A percentile compares a stretch with the other conserved stretches of the same genome.
Evolutionary conservation across 2,888 invertebrate species (phyloP).

Genomic region (Abrostola tripartita): DNA sequence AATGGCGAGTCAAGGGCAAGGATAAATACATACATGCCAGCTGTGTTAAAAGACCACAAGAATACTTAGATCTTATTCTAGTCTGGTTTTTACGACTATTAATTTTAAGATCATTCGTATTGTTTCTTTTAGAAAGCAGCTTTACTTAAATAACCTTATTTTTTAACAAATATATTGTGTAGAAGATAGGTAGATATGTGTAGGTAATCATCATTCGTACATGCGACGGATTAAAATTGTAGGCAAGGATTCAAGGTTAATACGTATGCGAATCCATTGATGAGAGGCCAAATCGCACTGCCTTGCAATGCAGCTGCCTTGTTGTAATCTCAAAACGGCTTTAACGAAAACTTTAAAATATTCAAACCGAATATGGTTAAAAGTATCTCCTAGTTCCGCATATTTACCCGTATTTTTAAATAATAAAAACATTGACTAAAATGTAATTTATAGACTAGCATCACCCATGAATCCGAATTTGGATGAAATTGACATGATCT

Average conservation of each 20-base stretch:
- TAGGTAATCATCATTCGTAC: no score
- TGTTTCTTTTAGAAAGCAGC: background rate
- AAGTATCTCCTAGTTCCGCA: constrained; percentile 20
- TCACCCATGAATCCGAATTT: constrained; percentile 19
- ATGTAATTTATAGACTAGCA: constrained; percentile 2
- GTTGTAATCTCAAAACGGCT: constrained; percentile 3
- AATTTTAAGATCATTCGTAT: no score
- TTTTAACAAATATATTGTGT: no score
- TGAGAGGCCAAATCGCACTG: background rate
- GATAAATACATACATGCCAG: background rate
- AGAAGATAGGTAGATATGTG: no score
- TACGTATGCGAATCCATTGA: background rate
- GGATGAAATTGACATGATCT: constrained; percentile 33
- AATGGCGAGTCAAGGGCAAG: constrained; percentile 1
- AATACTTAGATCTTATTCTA: background rate
- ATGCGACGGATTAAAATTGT: no score
- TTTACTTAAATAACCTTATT: no score
- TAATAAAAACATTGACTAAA: constrained; percentile 10
- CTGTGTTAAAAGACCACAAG: background rate
- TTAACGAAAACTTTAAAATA: background rate
- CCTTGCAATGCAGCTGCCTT: no score
- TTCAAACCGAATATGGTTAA: background rate
- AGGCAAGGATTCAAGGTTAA: background rate
- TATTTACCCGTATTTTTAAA: background rate
- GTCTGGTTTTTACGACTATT: background rate